Evolutionary conservation across 2,888 invertebrate genomes (phyloP).

Genomic region (Globia sparganii): DNA sequence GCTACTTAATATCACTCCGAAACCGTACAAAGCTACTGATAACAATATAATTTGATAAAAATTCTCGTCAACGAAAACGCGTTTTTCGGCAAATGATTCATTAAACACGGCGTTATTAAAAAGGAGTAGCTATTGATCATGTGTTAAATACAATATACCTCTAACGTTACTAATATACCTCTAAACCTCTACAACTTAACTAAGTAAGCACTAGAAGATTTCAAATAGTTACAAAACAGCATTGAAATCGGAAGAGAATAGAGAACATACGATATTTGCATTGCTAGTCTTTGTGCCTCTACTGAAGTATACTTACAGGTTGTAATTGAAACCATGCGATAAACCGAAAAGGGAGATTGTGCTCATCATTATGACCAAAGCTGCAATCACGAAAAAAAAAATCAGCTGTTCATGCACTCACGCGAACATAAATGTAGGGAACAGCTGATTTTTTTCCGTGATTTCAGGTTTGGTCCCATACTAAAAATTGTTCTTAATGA

Average conservation of each 20-base stretch:
- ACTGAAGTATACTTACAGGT: not conserved
- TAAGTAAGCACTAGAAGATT: slow-evolving; percentile 22
- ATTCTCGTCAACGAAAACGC: not conserved
- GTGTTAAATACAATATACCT: not conserved
- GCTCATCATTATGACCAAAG: no score
- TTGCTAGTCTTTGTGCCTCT: not conserved
- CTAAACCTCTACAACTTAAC: slow-evolving; percentile 7
- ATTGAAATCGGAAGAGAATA: not conserved
- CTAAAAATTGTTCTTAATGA: no score
- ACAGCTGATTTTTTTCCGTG: no score
- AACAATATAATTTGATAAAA: slow-evolving; percentile 31
- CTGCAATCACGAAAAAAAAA: no score
- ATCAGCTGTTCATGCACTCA: no score
- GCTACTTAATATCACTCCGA: not conserved
- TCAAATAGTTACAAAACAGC: not conserved
- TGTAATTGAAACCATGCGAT: no score
- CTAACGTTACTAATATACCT: not conserved
- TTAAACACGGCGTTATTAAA: not conserved
- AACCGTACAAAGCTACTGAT: slow-evolving; percentile 24
- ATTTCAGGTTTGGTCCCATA: no score
- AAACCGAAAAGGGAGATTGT: no score
- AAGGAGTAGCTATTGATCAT: not conserved
- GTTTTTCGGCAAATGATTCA: not conserved
- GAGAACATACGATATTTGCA: not conserved
- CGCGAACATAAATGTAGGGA: no score